Evolutionary conservation across 2,113 vertebrate genomes (phyloP), one percentile per base, ranked within the genome.

Genomic region (Murina feae): DNA sequence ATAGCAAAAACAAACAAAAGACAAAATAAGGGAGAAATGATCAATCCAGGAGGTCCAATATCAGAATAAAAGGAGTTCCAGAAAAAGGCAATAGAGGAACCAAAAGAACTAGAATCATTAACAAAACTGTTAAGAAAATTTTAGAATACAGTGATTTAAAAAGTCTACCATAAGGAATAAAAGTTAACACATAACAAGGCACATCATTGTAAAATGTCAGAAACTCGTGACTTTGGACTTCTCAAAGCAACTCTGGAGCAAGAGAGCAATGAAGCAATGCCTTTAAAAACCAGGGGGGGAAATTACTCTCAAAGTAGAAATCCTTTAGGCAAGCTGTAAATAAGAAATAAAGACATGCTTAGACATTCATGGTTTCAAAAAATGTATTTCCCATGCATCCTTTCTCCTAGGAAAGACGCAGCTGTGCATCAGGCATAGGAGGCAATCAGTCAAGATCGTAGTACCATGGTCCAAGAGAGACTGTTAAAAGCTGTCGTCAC

Each of bases 51-150:
- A 89, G 1, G 18, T 58, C 51, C 21, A 82, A 66, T 12, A 65
- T 65, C 49, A 79, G 42, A 87, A 55, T 63, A 93, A 53, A 72
- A 86, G 20, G 21, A 85, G 23, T 25, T 83, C 35, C 37, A 85
- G 65, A 9, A 80, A 94, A 95, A 89, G 63, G 76, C 51, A 96
- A 89, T 5, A 55, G 49, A 8, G 69, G 86, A 76, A 66, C 5
- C 11, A 76, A 35, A 90, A 12, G 18, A 23, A 12, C 75, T 85
- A 47, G 85, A 95, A 63, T 49, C 53, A 85, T 85, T 84, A 66
- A 65, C 20, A 94, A 87, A 95, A 85, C 42, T 14, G 9, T 95
- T 51, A 12, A 83, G 44, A 86, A 95, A 53, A 21, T 44, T 86
- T 82, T 25, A 85, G 58, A 83, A 47, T 85, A 75, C n/a, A 4